Evolutionary conservation across 2,888 invertebrate species (phyloP).

Genomic region (Branchellion lobata): DNA sequence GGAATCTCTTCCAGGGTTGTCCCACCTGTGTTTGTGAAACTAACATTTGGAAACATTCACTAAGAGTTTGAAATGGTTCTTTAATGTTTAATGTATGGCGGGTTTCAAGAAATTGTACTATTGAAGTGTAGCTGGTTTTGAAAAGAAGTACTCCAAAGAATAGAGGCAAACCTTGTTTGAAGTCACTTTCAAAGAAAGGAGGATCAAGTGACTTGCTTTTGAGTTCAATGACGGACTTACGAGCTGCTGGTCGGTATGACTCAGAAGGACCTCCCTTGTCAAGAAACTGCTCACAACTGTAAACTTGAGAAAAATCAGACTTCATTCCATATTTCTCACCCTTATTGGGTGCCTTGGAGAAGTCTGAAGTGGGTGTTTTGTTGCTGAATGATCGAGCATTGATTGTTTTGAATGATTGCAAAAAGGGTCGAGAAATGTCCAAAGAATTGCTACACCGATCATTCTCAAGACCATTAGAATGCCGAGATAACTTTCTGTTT

Average conservation of each 20-base stretch:
- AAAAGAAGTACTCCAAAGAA: too few relatives aligned
- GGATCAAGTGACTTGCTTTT: conserved; percentile 44
- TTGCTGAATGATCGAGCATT: neutral
- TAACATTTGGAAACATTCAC: neutral
- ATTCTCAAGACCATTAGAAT: conserved; percentile 9
- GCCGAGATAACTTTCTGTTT: neutral
- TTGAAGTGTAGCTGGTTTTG: too few relatives aligned
- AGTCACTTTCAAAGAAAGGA: conserved; percentile 28
- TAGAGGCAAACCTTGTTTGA: conserved; percentile 2
- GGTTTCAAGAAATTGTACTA: too few relatives aligned
- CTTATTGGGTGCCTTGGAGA: neutral
- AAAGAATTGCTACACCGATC: neutral
- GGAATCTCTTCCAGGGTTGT: neutral
- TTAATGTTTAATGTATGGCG: too few relatives aligned
- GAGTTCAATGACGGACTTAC: conserved; percentile 40
- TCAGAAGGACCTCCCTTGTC: conserved; percentile 11
- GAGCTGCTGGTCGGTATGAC: conserved; percentile 2
- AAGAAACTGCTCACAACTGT: conserved; percentile 24
- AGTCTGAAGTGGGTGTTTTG: conserved; percentile 22
- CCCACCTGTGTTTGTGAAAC: neutral
- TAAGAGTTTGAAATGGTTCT: neutral
- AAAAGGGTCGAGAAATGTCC: neutral
- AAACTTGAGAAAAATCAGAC: conserved; percentile 31
- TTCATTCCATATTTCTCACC: too few relatives aligned
- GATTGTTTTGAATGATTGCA: neutral